These are phyloP conservation scores for Elmis aenea DNA, from an alignment of 2,888 invertebrate species.

Conservation along the genomic window DNA sequence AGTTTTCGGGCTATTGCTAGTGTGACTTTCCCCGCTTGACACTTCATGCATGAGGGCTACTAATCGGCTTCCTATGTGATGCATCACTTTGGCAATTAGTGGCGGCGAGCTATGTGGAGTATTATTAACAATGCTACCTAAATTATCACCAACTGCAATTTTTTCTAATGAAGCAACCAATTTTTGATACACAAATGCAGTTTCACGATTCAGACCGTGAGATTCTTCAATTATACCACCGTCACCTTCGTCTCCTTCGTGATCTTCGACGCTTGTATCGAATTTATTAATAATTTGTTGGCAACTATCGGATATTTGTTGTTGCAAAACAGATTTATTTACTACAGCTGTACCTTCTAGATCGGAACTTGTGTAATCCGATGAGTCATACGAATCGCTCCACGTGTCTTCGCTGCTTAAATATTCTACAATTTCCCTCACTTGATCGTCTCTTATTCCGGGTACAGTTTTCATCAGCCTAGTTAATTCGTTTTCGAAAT, in stretches of 20 bases:
- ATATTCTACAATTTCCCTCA: constrained; percentile 87
- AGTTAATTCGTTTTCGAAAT: constrained; percentile 85
- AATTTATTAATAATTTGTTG: constrained; percentile 85
- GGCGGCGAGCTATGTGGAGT: constrained; percentile 71
- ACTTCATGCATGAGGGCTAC: constrained; percentile 91
- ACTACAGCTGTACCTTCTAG: constrained; percentile 62
- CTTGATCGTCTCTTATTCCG: constrained; percentile 85
- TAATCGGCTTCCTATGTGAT: constrained; percentile 81
- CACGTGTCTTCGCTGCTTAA: constrained; percentile 88
- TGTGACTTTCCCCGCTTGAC: constrained; percentile 65
- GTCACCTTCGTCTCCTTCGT: constrained; percentile 52
- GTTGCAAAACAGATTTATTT: constrained; percentile 66
- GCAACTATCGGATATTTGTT: constrained; percentile 84
- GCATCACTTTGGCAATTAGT: constrained; percentile 84
- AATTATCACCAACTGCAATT: constrained; percentile 56
- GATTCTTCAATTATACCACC: constrained; percentile 49
- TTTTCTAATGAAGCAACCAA: constrained; percentile 79
- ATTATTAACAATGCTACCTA: constrained; percentile 41
- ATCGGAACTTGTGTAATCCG: constrained; percentile 87
- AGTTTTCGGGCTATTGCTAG: constrained; percentile 57
- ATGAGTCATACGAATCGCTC: constrained; percentile 91
- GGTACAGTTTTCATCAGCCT: constrained; percentile 90
- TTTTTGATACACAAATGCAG: constrained; percentile 82
- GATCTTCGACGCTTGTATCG: constrained; percentile 57
- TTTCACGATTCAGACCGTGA: constrained; percentile 61